Evolutionary conservation across 2,797 vertebrate species (phyloP).

Genomic region (Acrocephalus scirpaceus): DNA sequence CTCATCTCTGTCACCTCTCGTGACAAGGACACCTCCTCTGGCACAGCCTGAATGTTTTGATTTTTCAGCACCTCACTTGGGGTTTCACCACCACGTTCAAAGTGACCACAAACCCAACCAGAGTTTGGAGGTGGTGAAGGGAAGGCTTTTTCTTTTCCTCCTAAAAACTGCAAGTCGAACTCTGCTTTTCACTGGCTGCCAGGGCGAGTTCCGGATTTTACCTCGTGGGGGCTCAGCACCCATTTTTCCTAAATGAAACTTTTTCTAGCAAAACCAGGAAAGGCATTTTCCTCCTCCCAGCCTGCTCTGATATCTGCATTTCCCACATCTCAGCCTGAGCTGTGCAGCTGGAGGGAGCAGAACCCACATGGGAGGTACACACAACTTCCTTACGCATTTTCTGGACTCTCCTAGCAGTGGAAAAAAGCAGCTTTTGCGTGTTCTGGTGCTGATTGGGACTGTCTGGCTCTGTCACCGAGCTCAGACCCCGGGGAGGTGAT

Average conservation of each 20-base stretch:
- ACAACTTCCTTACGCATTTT: rapidly evolving
- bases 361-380: background rate
- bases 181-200: background rate
- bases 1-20: background rate
- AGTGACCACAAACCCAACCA: background rate
- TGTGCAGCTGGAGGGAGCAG: background rate
- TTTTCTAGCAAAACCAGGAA: background rate
- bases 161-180: background rate
- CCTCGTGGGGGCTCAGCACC: background rate
- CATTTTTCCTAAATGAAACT: background rate
- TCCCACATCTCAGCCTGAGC: background rate
- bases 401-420: background rate
- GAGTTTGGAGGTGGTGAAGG: background rate
- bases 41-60: background rate
- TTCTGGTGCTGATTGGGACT: background rate
- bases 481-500: background rate
- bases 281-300: background rate
- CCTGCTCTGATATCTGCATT: background rate
- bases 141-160: background rate
- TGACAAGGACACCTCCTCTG: rapidly evolving
- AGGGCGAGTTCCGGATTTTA: background rate
- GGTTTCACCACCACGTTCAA: background rate
- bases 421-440: background rate
- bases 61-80: background rate
- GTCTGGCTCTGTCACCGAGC: background rate